Percentiles rank a stretch among this genome's conserved stretches.
phyloP scores from a whole-genome alignment of 2,797 vertebrate genomes.

The Epinephelus awoara region DNA sequence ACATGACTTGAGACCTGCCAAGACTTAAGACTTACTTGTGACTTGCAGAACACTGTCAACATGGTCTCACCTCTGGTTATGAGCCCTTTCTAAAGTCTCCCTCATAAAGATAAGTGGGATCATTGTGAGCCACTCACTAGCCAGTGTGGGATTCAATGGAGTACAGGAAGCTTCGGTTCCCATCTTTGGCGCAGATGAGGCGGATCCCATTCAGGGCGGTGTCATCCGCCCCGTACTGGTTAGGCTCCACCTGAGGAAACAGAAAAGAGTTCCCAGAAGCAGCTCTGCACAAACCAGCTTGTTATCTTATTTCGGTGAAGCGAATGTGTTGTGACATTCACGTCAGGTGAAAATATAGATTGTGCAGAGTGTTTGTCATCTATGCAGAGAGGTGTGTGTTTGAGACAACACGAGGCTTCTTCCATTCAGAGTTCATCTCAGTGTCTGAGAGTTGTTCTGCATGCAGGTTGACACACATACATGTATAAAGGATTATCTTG shows the following conservation, averaged over 20 bases:
- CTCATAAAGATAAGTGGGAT: not conserved
- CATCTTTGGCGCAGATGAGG: constrained; percentile 75
- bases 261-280: constrained; percentile 37
- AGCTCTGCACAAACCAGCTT: not conserved
- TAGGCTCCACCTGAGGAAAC: constrained; percentile 76
- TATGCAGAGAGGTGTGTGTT: not conserved
- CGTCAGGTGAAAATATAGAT: not conserved
- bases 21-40: too few species aligned
- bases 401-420: not conserved
- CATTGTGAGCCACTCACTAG: constrained; percentile 58
- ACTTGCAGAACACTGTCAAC: too few species aligned
- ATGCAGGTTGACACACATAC: not conserved
- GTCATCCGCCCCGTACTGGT: constrained; percentile 75
- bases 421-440: not conserved
- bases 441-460: too few species aligned
- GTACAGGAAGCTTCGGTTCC: constrained; percentile 69
- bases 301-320: not conserved
- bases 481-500: not conserved
- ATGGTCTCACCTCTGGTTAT: not conserved
- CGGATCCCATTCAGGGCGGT: constrained; percentile 83
- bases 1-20: too few species aligned
- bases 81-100: not conserved
- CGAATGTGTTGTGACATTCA: not conserved
- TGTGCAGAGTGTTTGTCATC: not conserved
- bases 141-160: constrained; percentile 69